Evolutionary conservation across 2,888 invertebrate genomes (phyloP).

Genomic region (Spisula subtruncata): DNA sequence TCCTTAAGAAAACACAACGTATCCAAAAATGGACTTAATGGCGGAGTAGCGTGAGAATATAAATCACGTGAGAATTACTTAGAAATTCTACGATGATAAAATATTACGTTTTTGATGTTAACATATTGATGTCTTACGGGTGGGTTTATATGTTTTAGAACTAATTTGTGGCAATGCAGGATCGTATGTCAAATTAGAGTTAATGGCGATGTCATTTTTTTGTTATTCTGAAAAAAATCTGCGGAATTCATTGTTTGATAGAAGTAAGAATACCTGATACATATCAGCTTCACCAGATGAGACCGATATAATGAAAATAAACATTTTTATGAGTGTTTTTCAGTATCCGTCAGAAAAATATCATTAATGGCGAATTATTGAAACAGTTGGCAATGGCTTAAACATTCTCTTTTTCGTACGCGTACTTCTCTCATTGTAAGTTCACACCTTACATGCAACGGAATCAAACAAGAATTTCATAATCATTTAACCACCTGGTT

Average conservation of each 20-base stretch:
- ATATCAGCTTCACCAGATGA: no score
- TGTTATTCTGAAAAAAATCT: background rate
- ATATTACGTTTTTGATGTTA: background rate
- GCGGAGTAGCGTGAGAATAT: conserved; percentile 21
- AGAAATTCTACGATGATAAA: background rate
- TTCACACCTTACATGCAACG: no score
- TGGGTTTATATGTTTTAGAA: background rate
- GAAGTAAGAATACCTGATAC: no score
- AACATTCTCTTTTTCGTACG: no score
- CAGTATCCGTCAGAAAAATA: no score
- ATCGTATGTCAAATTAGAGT: conserved; percentile 13
- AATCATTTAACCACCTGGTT: no score
- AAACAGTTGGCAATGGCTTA: no score
- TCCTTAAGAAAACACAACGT: background rate
- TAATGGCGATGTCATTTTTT: background rate
- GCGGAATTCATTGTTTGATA: background rate
- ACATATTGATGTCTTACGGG: background rate
- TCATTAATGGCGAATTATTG: no score
- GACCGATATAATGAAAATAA: no score
- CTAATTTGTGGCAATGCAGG: background rate
- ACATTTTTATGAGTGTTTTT: no score
- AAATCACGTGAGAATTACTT: conserved; percentile 12
- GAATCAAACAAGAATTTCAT: no score
- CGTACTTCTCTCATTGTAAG: no score
- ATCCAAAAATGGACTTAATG: background rate